These are phyloP conservation scores for Nycticryphes semicollaris DNA, from an alignment of 2,113 vertebrate genomes.

Conservation along the genomic window DNA sequence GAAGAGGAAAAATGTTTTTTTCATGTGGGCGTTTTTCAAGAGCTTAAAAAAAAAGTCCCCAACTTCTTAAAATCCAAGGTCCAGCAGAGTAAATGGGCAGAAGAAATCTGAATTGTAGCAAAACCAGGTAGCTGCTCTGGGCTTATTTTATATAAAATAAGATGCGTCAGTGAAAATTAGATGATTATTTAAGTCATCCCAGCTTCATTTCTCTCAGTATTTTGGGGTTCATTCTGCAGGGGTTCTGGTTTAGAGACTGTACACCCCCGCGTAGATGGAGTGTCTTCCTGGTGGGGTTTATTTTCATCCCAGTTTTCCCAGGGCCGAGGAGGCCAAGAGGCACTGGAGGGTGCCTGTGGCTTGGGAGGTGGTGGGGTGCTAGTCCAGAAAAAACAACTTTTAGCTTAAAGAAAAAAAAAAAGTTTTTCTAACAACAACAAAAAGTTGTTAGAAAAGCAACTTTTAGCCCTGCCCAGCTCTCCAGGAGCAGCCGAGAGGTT, in stretches of 20 bases:
- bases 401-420: background rate
- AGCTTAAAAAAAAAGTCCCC: background rate
- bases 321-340: fast-evolving
- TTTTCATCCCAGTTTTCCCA: background rate
- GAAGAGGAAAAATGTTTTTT: background rate
- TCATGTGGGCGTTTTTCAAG: background rate
- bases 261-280: fast-evolving
- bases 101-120: background rate
- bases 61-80: background rate
- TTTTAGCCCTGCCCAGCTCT: background rate
- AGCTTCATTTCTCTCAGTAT: background rate
- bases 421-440: too few species aligned
- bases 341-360: background rate
- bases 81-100: background rate
- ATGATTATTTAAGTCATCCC: background rate
- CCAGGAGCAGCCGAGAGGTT: fast-evolving
- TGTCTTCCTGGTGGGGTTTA: background rate
- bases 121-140: background rate
- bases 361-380: background rate
- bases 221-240: background rate
- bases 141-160: background rate
- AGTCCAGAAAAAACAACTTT: background rate
- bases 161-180: background rate
- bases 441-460: background rate
- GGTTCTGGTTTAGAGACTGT: background rate